These are phyloP conservation scores for Yoshiicerus persimilis DNA, from an alignment of 1,140 invertebrate species.

Conservation along the genomic window DNA sequence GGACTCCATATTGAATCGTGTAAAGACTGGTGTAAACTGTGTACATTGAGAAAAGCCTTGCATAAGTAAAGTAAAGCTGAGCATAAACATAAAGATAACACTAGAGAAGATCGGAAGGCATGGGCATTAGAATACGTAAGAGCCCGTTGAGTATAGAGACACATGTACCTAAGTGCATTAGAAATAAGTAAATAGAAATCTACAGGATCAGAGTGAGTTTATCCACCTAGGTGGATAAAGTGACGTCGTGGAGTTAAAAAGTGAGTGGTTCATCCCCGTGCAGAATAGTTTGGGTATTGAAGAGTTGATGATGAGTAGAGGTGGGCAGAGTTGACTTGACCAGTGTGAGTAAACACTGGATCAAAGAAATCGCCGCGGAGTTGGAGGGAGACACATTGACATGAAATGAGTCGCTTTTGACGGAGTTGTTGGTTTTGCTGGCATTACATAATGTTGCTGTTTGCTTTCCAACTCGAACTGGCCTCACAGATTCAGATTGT, in stretches of 20 bases:
- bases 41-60: not conserved
- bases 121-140: not conserved
- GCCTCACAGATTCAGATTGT: not conserved
- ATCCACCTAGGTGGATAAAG: no score
- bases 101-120: not conserved
- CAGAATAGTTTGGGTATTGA: not conserved
- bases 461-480: not conserved
- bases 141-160: not conserved
- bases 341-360: slow-evolving; percentile 28
- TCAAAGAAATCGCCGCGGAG: slow-evolving; percentile 33
- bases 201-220: no score
- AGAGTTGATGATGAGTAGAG: not conserved
- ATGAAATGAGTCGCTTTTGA: not conserved
- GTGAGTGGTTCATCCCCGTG: no score
- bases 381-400: not conserved
- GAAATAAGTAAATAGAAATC: not conserved
- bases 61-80: slow-evolving; percentile 22
- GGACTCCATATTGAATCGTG: slow-evolving; percentile 40
- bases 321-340: not conserved
- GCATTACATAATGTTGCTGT: not conserved
- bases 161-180: not conserved
- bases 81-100: slow-evolving; percentile 22
- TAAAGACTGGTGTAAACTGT: not conserved
- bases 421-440: not conserved
- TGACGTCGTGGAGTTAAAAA: not conserved